phyloP scores from a whole-genome alignment of 2,888 invertebrate genomes.

The Sinopyrophorus schimmeli region DNA sequence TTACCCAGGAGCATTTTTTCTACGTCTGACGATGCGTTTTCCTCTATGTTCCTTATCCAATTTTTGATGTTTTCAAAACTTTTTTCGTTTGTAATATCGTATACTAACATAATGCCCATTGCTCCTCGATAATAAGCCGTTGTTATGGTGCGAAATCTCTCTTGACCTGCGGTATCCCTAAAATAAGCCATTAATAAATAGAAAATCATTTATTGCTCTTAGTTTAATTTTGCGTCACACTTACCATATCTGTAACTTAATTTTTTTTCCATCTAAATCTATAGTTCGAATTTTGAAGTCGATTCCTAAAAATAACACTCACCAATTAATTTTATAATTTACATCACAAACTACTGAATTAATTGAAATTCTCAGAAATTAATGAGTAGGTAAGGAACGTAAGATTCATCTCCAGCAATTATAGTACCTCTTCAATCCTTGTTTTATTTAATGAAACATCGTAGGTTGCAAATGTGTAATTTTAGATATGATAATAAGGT shows the following conservation, averaged over 20 bases:
- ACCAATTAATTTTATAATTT: too few species aligned
- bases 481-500: too few species aligned
- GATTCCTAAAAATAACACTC: conserved; percentile 84
- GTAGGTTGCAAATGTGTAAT: too few species aligned
- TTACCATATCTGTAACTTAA: conserved; percentile 99
- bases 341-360: too few species aligned
- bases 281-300: conserved; percentile 99
- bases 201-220: neutral
- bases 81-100: conserved; percentile 99
- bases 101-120: conserved; percentile 99
- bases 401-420: too few species aligned
- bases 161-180: conserved; percentile 99
- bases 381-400: too few species aligned
- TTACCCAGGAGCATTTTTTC: conserved; percentile 99
- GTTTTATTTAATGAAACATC: too few species aligned
- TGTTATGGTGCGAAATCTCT: conserved; percentile 97
- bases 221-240: too few species aligned
- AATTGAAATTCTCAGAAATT: too few species aligned
- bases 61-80: conserved; percentile 99
- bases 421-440: too few species aligned
- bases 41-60: conserved; percentile 99
- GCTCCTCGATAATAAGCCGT: conserved; percentile 99
- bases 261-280: conserved; percentile 97
- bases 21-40: conserved; percentile 98
- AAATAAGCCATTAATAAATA: conserved; percentile 25